Evolutionary conservation across 2,888 invertebrate species (phyloP).

Genomic region (Esperia sulphurella): DNA sequence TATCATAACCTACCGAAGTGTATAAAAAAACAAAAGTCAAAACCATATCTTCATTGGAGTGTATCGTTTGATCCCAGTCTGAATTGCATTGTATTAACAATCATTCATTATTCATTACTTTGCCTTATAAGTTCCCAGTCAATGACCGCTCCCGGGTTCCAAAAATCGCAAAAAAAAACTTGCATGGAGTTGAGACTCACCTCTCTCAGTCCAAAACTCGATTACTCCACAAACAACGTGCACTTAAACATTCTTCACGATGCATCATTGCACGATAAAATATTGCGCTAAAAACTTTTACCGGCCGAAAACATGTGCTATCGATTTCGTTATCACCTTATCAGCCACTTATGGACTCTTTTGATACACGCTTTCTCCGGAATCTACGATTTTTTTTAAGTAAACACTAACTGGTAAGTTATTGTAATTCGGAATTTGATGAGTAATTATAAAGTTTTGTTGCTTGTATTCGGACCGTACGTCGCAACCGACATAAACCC

Average conservation of each 20-base stretch:
- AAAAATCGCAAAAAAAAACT: slow-evolving; percentile 34
- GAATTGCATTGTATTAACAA: not conserved
- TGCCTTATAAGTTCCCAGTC: slow-evolving; percentile 35
- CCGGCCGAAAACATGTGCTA: slow-evolving; percentile 36
- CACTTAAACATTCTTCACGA: slow-evolving; percentile 40
- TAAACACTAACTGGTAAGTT: not conserved
- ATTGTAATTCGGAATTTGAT: not conserved
- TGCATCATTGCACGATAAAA: slow-evolving; percentile 58
- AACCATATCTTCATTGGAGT: too few species aligned
- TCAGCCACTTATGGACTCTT: slow-evolving; percentile 29
- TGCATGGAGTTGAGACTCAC: slow-evolving; percentile 42
- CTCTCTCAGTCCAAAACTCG: slow-evolving; percentile 57
- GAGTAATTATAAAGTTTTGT: slow-evolving; percentile 25
- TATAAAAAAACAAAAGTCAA: too few species aligned
- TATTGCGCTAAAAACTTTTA: slow-evolving; percentile 26
- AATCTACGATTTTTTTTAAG: not conserved
- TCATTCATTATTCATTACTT: not conserved
- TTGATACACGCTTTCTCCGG: slow-evolving; percentile 13
- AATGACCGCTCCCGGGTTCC: slow-evolving; percentile 32
- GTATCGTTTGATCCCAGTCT: too few species aligned
- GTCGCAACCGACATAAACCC: slow-evolving; percentile 42
- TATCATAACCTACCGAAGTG: too few species aligned
- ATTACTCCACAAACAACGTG: slow-evolving; percentile 45
- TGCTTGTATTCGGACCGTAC: slow-evolving; percentile 35
- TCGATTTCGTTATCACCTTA: slow-evolving; percentile 52